Percentiles rank a stretch among this genome's conserved stretches.
These are phyloP conservation scores for Carposina sasakii DNA, from an alignment of 1,140 invertebrate genomes.

Conservation along the genomic window DNA sequence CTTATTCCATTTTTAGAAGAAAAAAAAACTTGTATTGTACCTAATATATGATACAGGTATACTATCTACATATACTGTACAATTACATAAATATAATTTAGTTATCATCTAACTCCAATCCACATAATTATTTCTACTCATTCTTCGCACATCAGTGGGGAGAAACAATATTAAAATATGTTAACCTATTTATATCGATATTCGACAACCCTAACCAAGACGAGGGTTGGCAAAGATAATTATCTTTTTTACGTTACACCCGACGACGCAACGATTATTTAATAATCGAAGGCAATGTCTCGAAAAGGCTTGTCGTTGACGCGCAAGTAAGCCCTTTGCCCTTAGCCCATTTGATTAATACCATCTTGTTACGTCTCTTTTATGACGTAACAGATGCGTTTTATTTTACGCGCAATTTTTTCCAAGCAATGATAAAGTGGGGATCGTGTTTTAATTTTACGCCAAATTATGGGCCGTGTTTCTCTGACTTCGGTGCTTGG, in stretches of 20 bases:
- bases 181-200: too few relatives aligned
- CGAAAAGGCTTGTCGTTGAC: constrained; percentile 67
- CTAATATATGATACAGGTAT: too few relatives aligned
- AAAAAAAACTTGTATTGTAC: too few relatives aligned
- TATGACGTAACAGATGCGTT: constrained; percentile 67
- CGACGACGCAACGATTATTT: too few relatives aligned
- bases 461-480: constrained; percentile 50
- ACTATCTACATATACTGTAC: too few relatives aligned
- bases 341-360: constrained; percentile 65
- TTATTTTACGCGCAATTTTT: constrained; percentile 57
- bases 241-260: constrained; percentile 69
- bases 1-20: too few relatives aligned
- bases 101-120: too few relatives aligned
- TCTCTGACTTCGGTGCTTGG: constrained; percentile 25
- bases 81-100: too few relatives aligned
- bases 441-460: constrained; percentile 61
- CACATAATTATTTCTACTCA: too few relatives aligned
- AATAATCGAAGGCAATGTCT: constrained; percentile 70
- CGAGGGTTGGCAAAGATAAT: constrained; percentile 68
- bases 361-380: constrained; percentile 53
- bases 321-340: constrained; percentile 57
- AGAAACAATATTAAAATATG: too few relatives aligned
- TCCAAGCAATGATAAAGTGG: constrained; percentile 37
- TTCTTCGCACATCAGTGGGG: too few relatives aligned
- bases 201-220: constrained; percentile 50